Evolutionary conservation across 2,113 vertebrate genomes (phyloP).

Genomic region (Myrmophylax atrothorax): DNA sequence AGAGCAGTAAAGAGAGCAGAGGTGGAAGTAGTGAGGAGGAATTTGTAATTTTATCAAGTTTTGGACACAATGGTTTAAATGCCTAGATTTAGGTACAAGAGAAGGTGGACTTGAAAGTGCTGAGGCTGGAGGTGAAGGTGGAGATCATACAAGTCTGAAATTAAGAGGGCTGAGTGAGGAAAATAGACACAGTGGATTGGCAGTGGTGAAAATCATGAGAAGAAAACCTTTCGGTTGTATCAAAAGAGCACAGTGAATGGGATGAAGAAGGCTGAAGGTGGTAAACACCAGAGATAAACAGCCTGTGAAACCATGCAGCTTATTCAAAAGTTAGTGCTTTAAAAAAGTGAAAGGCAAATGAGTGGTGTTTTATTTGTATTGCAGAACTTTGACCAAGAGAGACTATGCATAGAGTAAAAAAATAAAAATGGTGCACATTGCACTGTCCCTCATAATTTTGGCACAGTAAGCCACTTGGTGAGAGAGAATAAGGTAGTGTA

Average conservation of each 20-base stretch:
- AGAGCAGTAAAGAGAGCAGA: not conserved
- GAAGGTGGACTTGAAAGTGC: not conserved
- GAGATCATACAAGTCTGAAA: not conserved
- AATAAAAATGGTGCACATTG: accelerated
- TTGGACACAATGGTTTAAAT: not conserved
- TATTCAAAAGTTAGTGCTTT: not conserved
- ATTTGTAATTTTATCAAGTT: not conserved
- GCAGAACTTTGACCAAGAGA: not conserved
- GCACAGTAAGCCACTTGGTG: too few species aligned
- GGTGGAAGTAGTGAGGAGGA: not conserved
- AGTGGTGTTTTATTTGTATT: not conserved
- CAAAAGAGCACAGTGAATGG: not conserved
- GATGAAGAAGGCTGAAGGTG: not conserved
- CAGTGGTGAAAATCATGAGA: not conserved
- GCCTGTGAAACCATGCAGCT: not conserved
- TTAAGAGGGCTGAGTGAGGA: not conserved
- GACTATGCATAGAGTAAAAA: not conserved
- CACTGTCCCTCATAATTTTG: accelerated
- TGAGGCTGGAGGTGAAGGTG: not conserved
- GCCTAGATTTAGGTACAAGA: not conserved
- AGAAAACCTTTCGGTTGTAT: not conserved
- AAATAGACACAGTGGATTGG: not conserved
- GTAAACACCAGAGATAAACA: not conserved
- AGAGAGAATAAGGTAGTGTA: not conserved
- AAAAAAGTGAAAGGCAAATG: not conserved